Evolutionary conservation across 2,113 vertebrate species (phyloP), one percentile per base, ranked within the genome.

Genomic region (Onychostoma macrolepis): DNA sequence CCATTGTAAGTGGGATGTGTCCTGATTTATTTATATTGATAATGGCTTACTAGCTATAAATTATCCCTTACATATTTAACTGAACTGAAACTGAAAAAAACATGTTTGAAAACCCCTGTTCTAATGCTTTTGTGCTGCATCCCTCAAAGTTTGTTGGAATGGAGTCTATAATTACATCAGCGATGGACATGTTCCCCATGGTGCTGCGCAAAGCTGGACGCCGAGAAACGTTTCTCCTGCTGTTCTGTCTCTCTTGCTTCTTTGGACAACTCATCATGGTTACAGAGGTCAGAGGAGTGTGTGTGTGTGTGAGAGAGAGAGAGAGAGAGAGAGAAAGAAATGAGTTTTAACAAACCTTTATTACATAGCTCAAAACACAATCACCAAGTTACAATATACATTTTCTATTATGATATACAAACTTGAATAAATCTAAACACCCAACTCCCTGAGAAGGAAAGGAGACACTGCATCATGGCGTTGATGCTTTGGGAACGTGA

Each of bases 191-290:
- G 87, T 94, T 94, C 86, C 94, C 95, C 0, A 19, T 26, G 8
- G 77, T 91, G 6, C 86, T 95, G 88, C 94, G 93, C 24, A 90
- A 77, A 82, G 0, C 87, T 0, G 93, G 94, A 15, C 87, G 74
- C 3, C 88, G 93, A 61, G 94, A 95, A 77, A 4, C 30, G 10
- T 90, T 94, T 28, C 91, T 95, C 43, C 82, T 95, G 43, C 17
- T 95, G 41, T 94, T 90, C 91, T 94, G 94, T 50, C 5, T 94
- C 10, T 65, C 41, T 21, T 95, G 94, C 38, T 95, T 95, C 86
- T 38, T 92, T 9, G 83, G 53, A n/a, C 94, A 95, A 83, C 69
- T 96, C 1, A 1, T 93, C 86, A 93, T 95, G 92, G 53, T 95
- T 67, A 95, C 94, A 28, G 92, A 95, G 93, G 95, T 94, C 28